Evolutionary conservation across 1,140 invertebrate genomes (phyloP).

Genomic region (Anthonomus grandis): DNA sequence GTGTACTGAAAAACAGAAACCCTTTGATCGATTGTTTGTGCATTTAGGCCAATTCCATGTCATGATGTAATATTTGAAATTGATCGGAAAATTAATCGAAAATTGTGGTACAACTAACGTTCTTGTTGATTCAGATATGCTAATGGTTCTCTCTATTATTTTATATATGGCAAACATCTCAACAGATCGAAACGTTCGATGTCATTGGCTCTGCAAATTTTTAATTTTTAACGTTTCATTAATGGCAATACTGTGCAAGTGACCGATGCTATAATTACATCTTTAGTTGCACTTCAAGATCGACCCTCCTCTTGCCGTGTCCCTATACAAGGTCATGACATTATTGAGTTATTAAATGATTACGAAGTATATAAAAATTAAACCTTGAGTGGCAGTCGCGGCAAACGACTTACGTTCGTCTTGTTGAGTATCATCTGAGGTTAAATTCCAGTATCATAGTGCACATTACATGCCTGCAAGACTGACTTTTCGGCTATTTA

Average conservation of each 20-base stretch:
- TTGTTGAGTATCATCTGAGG: too few relatives aligned
- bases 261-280: too few relatives aligned
- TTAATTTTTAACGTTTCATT: constrained; percentile 30
- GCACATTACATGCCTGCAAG: too few relatives aligned
- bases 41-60: constrained; percentile 46
- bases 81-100: constrained; percentile 42
- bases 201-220: constrained; percentile 38
- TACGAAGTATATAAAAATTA: too few relatives aligned
- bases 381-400: too few relatives aligned
- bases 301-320: too few relatives aligned
- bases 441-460: too few relatives aligned
- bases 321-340: too few relatives aligned
- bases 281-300: too few relatives aligned
- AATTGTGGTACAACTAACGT: constrained; percentile 44
- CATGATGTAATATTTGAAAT: constrained; percentile 46
- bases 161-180: constrained; percentile 45
- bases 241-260: constrained; percentile 16
- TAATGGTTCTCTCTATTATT: constrained; percentile 41
- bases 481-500: too few relatives aligned
- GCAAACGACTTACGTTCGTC: too few relatives aligned
- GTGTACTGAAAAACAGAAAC: constrained; percentile 17
- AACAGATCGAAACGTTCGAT: constrained; percentile 45
- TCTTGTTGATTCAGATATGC: constrained; percentile 41
- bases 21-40: constrained; percentile 41
- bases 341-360: too few relatives aligned